These are phyloP conservation scores for Oryzias curvinotus DNA, from an alignment of 2,113 vertebrate genomes.

Conservation along the genomic window DNA sequence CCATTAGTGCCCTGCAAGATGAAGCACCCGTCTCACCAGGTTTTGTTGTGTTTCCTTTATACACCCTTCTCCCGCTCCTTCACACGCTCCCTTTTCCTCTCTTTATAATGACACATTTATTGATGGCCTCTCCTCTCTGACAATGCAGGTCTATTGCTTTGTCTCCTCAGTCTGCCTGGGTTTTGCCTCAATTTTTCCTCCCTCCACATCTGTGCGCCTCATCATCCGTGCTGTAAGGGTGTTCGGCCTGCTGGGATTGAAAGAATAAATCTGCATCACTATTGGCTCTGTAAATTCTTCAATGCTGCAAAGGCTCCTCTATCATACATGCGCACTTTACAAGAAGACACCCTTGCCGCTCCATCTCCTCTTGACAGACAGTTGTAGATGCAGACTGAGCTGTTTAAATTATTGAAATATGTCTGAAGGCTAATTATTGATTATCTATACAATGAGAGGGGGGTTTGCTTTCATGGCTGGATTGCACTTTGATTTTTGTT, in stretches of 20 bases:
- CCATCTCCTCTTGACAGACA: conserved; percentile 22
- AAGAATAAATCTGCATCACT: conserved; percentile 29
- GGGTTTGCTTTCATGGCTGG: conserved; percentile 43
- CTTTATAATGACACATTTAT: conserved; percentile 64
- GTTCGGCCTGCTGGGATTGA: conserved; percentile 7
- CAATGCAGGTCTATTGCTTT: conserved; percentile 62
- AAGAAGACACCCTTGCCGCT: conserved; percentile 13
- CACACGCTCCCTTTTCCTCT: conserved; percentile 45
- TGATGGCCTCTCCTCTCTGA: conserved; percentile 69
- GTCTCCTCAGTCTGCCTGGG: conserved; percentile 38
- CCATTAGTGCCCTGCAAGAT: conserved; percentile 61
- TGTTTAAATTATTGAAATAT: conserved; percentile 74
- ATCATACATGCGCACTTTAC: not conserved
- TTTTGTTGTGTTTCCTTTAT: conserved; percentile 68
- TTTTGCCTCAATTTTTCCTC: conserved; percentile 23
- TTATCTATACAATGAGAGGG: conserved; percentile 48
- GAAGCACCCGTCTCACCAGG: conserved; percentile 53
- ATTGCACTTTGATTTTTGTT: conserved; percentile 48
- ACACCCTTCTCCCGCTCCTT: conserved; percentile 46
- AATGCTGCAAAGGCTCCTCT: conserved; percentile 1
- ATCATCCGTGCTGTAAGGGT: conserved; percentile 7
- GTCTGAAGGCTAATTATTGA: conserved; percentile 72
- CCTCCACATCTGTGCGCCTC: conserved; percentile 10
- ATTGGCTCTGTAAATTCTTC: conserved; percentile 14
- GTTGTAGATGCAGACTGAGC: conserved; percentile 36